Conservation (phyloP, 2,113 vertebrate species). For the Indicator maculatus region DNA sequence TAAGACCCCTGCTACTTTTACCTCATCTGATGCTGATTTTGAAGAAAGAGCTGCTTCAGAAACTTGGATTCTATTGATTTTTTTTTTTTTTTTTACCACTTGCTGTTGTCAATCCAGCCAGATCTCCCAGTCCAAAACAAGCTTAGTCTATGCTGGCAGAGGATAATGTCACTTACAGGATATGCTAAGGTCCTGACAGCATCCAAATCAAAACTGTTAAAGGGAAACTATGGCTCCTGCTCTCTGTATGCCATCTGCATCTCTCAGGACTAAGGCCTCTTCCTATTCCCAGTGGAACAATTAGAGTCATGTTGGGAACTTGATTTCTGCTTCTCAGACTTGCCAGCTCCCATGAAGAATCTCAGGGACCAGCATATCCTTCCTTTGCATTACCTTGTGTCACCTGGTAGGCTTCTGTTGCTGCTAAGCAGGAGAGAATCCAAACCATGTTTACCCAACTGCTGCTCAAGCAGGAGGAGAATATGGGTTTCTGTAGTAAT, state of each 20-base stretch:
- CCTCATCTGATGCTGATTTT: constrained; percentile 28
- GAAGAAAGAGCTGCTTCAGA: constrained; percentile 33
- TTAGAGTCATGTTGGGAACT: constrained; percentile 6
- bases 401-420: constrained; percentile 29
- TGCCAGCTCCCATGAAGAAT: constrained; percentile 73
- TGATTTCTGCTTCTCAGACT: constrained; percentile 55
- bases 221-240: constrained; percentile 35
- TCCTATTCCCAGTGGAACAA: constrained; percentile 32
- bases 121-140: neutral
- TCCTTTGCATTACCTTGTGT: constrained; percentile 80
- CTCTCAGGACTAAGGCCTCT: constrained; percentile 70
- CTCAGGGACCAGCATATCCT: constrained; percentile 84
- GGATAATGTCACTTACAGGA: constrained; percentile 62
- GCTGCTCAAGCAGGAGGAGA: neutral
- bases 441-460: neutral
- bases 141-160: constrained; percentile 56
- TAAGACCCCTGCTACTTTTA: constrained; percentile 40
- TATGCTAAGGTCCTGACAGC: constrained; percentile 66
- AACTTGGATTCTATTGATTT: neutral
- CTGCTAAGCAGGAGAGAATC: constrained; percentile 25
- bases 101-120: neutral
- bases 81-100: neutral
- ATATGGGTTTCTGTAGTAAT: neutral
- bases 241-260: constrained; percentile 46
- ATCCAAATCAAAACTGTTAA: constrained; percentile 28